Conservation (phyloP, 2,797 vertebrate species). For the Anas flavirostris region DNA sequence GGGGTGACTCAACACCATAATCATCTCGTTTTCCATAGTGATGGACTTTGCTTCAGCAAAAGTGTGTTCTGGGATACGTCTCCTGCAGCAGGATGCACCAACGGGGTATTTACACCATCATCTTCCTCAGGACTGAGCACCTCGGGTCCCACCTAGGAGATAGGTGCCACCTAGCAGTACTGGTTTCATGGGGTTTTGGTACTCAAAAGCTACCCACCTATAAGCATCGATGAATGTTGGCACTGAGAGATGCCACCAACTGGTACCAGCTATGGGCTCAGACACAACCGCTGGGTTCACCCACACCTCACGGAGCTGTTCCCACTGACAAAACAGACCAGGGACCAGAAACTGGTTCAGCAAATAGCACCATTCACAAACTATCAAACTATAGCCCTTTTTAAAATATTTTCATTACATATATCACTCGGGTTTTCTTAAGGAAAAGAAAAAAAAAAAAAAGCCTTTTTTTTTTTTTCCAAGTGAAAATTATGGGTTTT, state of each 20-base stretch:
- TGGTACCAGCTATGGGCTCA: background rate
- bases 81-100: background rate
- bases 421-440: constrained; percentile 24
- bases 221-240: background rate
- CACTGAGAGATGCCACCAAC: background rate
- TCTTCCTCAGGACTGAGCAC: background rate
- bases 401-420: constrained; percentile 48
- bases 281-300: background rate
- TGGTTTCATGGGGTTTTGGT: background rate
- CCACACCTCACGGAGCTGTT: background rate
- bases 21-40: background rate
- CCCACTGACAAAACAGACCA: background rate
- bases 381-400: background rate
- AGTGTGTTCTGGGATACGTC: background rate
- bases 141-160: rapidly evolving
- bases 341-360: constrained; percentile 22
- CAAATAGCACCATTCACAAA: background rate
- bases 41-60: background rate
- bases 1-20: background rate
- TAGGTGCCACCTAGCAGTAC: background rate
- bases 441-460: background rate
- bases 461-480: background rate
- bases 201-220: background rate
- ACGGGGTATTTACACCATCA: background rate
- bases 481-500: constrained; percentile 49